Conservation (phyloP, 2,797 vertebrate genomes). For the Hippocampus kuda region DNA sequence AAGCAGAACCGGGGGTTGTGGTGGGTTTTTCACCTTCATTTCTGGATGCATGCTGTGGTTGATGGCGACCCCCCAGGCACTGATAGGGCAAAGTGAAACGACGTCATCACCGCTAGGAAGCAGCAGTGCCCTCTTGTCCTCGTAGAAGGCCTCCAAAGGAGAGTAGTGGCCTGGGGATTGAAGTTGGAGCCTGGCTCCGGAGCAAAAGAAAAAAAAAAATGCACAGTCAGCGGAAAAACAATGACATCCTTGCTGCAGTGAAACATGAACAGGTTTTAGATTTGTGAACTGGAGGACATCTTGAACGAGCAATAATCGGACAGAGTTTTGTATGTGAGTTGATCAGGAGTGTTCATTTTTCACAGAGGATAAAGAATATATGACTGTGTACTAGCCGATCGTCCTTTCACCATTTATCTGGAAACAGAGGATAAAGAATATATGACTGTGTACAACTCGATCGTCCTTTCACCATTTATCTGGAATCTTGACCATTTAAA, state of each 20-base stretch:
- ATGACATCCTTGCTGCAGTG: background rate
- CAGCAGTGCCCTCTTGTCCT: constrained; percentile 84
- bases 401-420: too few relatives aligned
- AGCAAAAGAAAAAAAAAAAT: background rate
- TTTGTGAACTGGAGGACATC: background rate
- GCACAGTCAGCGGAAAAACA: background rate
- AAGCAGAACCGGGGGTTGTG: too few relatives aligned
- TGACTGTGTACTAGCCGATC: too few relatives aligned
- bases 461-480: too few relatives aligned
- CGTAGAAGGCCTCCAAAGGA: constrained; percentile 83
- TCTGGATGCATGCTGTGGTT: constrained; percentile 90
- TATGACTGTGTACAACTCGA: too few relatives aligned
- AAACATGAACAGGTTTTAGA: background rate
- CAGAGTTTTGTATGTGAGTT: too few relatives aligned
- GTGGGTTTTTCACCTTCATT: constrained; percentile 75
- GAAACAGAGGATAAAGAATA: too few relatives aligned
- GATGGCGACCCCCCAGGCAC: constrained; percentile 70
- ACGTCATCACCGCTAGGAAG: constrained; percentile 62
- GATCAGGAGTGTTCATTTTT: too few relatives aligned
- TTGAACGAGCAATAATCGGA: too few relatives aligned
- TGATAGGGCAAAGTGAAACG: constrained; percentile 72
- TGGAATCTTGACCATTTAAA: too few relatives aligned
- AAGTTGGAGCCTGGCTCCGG: constrained; percentile 74
- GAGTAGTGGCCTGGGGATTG: constrained; percentile 85
- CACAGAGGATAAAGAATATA: too few relatives aligned